phyloP scores from a whole-genome alignment of 2,888 invertebrate species.

The Diadromus collaris region DNA sequence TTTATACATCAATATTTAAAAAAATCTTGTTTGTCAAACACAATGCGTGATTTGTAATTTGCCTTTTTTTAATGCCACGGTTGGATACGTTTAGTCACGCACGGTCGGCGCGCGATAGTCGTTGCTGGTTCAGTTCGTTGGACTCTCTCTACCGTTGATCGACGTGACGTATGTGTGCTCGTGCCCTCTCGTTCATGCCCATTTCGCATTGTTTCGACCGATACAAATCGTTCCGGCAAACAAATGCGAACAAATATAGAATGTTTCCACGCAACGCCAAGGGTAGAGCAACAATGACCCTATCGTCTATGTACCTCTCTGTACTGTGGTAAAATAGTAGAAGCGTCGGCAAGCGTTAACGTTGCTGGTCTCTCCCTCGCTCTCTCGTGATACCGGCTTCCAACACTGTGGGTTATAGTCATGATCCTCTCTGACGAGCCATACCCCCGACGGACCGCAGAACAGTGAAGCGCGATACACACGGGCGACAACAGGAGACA shows the following conservation, averaged over 20 bases:
- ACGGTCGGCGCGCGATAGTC: conserved; percentile 29
- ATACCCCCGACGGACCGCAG: conserved; percentile 37
- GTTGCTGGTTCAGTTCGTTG: conserved; percentile 43
- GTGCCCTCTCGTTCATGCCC: conserved; percentile 4
- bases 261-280: neutral
- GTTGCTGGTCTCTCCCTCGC: neutral
- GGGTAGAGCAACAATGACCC: conserved; percentile 5
- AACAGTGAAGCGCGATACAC: conserved; percentile 43
- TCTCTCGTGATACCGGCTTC: neutral
- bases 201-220: conserved; percentile 31
- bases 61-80: neutral
- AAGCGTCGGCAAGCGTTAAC: conserved; percentile 34
- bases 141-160: conserved; percentile 38
- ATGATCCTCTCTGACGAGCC: conserved; percentile 43
- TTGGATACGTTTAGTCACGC: conserved; percentile 24
- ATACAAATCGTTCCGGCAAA: conserved; percentile 36
- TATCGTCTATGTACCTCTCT: neutral
- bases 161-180: conserved; percentile 43
- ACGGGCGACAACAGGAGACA: conserved; percentile 40
- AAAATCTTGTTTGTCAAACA: neutral
- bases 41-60: neutral
- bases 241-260: conserved; percentile 36
- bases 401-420: conserved; percentile 7
- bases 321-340: conserved; percentile 31
- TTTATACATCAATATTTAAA: neutral